phyloP scores from a whole-genome alignment of 92 coral and sea anemone genomes.

The Phymanthus crucifer region DNA sequence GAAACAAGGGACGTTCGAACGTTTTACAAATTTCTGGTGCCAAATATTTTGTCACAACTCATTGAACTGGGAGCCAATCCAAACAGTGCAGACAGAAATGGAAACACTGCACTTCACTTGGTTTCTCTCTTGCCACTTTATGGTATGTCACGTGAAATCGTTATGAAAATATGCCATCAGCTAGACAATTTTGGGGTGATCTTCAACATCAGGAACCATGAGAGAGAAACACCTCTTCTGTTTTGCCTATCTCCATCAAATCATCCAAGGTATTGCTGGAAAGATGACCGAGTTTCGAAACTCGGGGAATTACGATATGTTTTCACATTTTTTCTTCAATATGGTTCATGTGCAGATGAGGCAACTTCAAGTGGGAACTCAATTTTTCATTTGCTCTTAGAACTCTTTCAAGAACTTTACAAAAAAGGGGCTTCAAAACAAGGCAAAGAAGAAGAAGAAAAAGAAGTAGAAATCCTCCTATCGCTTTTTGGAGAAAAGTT shows the following conservation, averaged over 20 bases:
- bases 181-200: not conserved
- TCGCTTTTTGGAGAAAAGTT: not conserved
- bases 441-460: not conserved
- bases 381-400: not conserved
- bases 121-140: not conserved
- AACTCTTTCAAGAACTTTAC: not conserved
- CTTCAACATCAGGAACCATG: not conserved
- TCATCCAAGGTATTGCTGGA: not conserved
- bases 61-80: conserved; percentile 27
- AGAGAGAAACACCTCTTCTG: conserved; percentile 14
- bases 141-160: not conserved
- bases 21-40: not conserved
- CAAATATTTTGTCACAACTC: not conserved
- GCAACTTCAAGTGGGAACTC: not conserved
- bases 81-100: conserved; percentile 20
- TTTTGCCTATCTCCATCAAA: not conserved
- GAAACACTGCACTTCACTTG: conserved; percentile 35
- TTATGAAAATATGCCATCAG: not conserved
- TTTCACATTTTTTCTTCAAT: not conserved
- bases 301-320: not conserved
- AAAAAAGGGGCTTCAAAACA: not conserved
- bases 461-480: not conserved
- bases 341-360: not conserved
- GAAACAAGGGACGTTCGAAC: not conserved
- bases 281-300: not conserved